Conservation (phyloP, 2,888 invertebrate species). For the Hydriomena furcata region DNA sequence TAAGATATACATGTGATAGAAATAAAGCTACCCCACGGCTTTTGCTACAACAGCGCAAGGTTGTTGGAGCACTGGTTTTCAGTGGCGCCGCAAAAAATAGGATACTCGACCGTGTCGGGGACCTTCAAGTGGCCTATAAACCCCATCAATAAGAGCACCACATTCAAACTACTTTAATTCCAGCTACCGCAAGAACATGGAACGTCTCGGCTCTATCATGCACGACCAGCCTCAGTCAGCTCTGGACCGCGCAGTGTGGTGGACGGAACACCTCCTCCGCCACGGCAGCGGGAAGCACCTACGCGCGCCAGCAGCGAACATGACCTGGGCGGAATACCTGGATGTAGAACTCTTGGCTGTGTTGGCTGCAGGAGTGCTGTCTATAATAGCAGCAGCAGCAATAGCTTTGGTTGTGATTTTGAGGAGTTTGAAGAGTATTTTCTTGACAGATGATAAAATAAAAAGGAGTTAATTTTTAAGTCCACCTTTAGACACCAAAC, state of each 20-base stretch:
- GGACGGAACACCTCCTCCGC: conserved; percentile 73
- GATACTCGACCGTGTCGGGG: too few species aligned
- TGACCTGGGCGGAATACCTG: conserved; percentile 47
- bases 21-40: too few species aligned
- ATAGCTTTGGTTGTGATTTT: neutral
- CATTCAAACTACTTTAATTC: conserved; percentile 1
- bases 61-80: too few species aligned
- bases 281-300: conserved; percentile 66
- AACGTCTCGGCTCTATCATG: conserved; percentile 45
- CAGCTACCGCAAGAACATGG: conserved; percentile 42
- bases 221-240: conserved; percentile 60
- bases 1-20: too few species aligned
- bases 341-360: conserved; percentile 16
- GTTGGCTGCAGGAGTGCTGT: neutral
- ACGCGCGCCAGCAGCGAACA: conserved; percentile 52
- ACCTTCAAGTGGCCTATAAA: too few species aligned
- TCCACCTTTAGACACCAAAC: neutral
- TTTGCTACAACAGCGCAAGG: too few species aligned
- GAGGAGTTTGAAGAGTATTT: neutral
- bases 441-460: conserved; percentile 4
- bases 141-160: too few species aligned
- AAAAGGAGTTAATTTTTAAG: conserved; percentile 11
- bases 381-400: neutral
- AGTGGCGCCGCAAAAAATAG: too few species aligned
- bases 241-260: conserved; percentile 69